phyloP scores from a whole-genome alignment of 2,113 vertebrate genomes.

The Nycticryphes semicollaris region DNA sequence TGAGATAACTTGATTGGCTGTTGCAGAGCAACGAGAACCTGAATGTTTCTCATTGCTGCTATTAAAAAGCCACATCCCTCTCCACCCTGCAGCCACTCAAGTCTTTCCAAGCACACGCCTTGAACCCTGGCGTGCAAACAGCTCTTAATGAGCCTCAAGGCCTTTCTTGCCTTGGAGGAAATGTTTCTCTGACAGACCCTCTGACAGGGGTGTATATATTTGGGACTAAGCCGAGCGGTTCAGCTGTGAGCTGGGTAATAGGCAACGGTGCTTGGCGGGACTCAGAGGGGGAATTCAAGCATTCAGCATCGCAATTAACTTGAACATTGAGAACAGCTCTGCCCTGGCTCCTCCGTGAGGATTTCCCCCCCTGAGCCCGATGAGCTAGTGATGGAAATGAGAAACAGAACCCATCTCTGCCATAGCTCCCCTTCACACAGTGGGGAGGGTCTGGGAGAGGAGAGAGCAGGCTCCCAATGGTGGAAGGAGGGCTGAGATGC shows the following conservation, averaged over 20 bases:
- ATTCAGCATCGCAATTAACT: background rate
- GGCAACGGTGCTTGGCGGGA: background rate
- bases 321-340: background rate
- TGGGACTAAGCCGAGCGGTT: background rate
- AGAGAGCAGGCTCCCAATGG: background rate
- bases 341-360: rapidly evolving
- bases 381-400: rapidly evolving
- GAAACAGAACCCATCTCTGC: background rate
- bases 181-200: background rate
- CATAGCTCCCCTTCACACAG: rapidly evolving
- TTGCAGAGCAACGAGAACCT: rapidly evolving
- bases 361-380: background rate
- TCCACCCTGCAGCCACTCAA: no score
- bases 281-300: background rate
- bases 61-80: background rate
- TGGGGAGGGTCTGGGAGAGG: background rate
- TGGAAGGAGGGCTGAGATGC: background rate
- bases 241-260: background rate
- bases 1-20: background rate
- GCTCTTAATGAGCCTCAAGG: background rate
- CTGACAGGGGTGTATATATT: background rate
- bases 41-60: background rate
- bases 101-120: background rate
- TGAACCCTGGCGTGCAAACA: background rate
- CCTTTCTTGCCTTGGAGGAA: rapidly evolving